phyloP scores from a whole-genome alignment of 1,140 invertebrate species.

The Nasonia vitripennis region DNA sequence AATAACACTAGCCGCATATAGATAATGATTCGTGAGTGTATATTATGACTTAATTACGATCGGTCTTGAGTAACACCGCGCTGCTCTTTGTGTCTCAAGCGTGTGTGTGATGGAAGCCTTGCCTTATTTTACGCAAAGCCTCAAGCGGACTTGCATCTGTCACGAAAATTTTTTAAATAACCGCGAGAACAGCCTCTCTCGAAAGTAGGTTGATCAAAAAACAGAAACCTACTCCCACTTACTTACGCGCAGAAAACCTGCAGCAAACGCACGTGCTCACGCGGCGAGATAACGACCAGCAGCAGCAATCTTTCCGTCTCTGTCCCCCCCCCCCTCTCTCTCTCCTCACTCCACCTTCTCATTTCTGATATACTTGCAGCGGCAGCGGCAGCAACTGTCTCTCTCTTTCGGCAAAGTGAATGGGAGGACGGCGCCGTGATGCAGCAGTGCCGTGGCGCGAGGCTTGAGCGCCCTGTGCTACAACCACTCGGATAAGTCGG shows the following conservation, averaged over 20 bases:
- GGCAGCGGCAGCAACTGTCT: not conserved
- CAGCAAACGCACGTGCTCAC: not conserved
- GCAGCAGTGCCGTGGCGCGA: constrained; percentile 73
- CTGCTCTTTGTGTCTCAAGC: not conserved
- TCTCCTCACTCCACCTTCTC: not conserved
- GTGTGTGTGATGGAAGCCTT: not conserved
- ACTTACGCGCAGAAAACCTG: not conserved
- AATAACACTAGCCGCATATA: too few species aligned
- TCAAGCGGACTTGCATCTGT: too few species aligned
- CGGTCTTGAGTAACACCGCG: not conserved
- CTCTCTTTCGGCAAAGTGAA: constrained; percentile 63
- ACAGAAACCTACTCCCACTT: too few species aligned
- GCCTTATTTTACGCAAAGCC: too few species aligned
- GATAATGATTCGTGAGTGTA: not conserved
- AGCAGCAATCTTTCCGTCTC: too few species aligned
- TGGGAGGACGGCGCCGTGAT: constrained; percentile 72
- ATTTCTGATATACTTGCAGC: constrained; percentile 15
- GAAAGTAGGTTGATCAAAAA: too few species aligned
- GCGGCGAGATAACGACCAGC: not conserved
- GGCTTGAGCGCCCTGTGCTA: constrained; percentile 69
- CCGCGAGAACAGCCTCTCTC: too few species aligned
- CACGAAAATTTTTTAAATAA: too few species aligned
- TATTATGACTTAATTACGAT: not conserved
- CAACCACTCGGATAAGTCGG: constrained; percentile 29
- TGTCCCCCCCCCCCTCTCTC: too few species aligned